These are phyloP conservation scores for Alethe diademata DNA, from an alignment of 2,113 vertebrate species.

Conservation along the genomic window DNA sequence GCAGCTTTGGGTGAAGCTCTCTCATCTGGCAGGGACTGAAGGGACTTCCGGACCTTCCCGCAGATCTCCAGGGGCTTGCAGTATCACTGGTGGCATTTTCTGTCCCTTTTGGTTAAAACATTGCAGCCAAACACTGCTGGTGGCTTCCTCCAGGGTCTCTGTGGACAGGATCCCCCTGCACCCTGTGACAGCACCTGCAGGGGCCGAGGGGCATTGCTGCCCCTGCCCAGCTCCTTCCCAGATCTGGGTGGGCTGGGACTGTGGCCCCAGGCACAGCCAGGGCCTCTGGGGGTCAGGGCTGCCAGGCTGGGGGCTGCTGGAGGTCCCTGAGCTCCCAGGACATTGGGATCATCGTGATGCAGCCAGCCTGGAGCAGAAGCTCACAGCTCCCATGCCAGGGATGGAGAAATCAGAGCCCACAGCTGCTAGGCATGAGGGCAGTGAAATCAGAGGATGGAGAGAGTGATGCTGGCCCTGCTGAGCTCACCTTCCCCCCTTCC, in stretches of 20 bases:
- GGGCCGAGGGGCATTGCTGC: fast-evolving
- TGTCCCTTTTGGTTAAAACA: background rate
- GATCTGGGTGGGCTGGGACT: background rate
- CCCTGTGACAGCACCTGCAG: background rate
- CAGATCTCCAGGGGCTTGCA: fast-evolving
- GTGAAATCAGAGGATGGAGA: background rate
- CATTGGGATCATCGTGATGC: fast-evolving
- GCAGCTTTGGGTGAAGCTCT: background rate
- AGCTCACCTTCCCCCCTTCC: background rate
- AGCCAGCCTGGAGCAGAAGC: background rate
- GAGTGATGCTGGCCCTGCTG: background rate
- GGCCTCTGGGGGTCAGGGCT: background rate
- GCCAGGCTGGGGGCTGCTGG: background rate
- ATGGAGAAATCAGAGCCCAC: background rate
- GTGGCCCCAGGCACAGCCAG: background rate
- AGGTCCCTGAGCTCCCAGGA: background rate
- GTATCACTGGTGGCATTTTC: background rate
- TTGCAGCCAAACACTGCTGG: background rate
- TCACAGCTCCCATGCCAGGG: background rate
- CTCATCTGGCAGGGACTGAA: background rate
- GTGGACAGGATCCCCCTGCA: background rate
- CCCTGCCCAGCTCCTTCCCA: background rate
- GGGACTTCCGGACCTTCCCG: background rate
- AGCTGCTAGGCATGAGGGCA: fast-evolving
- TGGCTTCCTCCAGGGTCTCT: background rate